Base-by-base conservation (phyloP, 2,888 invertebrate genomes). In the Pammene aurita region DNA sequence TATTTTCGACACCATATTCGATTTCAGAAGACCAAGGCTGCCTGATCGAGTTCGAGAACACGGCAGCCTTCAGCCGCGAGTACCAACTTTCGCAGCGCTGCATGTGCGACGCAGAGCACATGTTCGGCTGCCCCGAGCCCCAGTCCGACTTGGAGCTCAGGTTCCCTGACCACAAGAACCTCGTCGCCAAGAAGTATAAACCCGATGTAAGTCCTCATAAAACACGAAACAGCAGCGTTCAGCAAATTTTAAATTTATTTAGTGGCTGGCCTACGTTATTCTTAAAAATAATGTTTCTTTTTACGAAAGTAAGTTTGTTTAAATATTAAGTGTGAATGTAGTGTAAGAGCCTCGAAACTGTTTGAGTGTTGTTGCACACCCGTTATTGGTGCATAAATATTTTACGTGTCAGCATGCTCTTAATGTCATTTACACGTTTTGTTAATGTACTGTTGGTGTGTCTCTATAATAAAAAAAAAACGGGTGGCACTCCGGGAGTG, bases 21-120 rank as follows among this genome's bases (percentile, higher is more conserved):
- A 41, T 50, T 46, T 80, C 87, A 94, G 97, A 95, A 77, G 95
- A 96, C 56, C 96, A 98, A 88, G 97, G 97, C 74, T 99, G 99
- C 85, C 94, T 98, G 79, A 96, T 95, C 74, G 95, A 96, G 75
- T 99, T 99, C 83, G 97, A 98, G 85, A 99, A 99, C 87, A 97
- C 98, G 0, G 99, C 99, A 0, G 96, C 97, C 0, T 99, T 97
- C 90, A 98, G 98, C 83, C 96, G 98, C 7, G 96, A 97, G 79
- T 99, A 97, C 87, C 98, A 98, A 85, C 95, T 96, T 42, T 94
- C 96, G 1, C 98, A 98, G 87, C 96, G 98, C 72, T 99, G 99
- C 85, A 97, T 99, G 95, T 99, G 99, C 78, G 99, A 99, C 84
- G 96, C 96, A 13, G 99, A 99, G 81, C 99, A 99, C 89, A 99